Base-by-base conservation (phyloP, 2,797 vertebrate genomes). In the Melanotaenia nigrans region DNA sequence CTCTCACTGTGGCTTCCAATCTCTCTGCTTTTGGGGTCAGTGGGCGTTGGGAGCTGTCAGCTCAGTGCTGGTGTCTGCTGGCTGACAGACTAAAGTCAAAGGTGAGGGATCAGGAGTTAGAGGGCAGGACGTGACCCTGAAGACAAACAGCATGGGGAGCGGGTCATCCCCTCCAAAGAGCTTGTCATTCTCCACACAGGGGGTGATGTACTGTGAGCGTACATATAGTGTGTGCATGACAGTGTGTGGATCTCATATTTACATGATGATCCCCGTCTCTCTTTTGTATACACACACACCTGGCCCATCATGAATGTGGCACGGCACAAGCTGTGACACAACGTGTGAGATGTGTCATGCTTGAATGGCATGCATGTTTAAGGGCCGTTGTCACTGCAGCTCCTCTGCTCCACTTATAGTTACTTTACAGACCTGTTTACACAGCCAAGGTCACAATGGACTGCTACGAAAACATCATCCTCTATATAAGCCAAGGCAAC, bases 21-120 rank as follows among this genome's bases (percentile, higher is more conserved):
- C 77, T 61, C 76, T 73, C 65, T 69, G 66, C 33, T 82, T 83
- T 87, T 71, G 85, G 89, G 91, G 91, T 92, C 89, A 92, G 85
- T 89, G 86, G 91, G 87, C 91, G 90, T 87, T 86, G 90, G 90
- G 90, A 92, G 89, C 92, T 92, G 91, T 93, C 92, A 92, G 77
- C 87, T 78, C 83, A 66, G 81, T 61, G 84, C 85, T 87, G 83
- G 83, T 87, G 83, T 90, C 87, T 85, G 77, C 84, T 66, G 67
- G 68, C 82, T 92, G 92, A 92, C 85, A 85, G 81, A 79, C 86
- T 49, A 42, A 81, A 78, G 77, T 90, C 84, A 82, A 61, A 81
- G 77, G 85, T 87, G 83, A 84, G 33, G 78, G 86, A 85, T 87
- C 85, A 81, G 79, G 69, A 87, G 81, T 82, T 79, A 87, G 84